These are phyloP conservation scores for Apocheima hispidaria DNA, from an alignment of 2,888 invertebrate genomes.

Conservation along the genomic window DNA sequence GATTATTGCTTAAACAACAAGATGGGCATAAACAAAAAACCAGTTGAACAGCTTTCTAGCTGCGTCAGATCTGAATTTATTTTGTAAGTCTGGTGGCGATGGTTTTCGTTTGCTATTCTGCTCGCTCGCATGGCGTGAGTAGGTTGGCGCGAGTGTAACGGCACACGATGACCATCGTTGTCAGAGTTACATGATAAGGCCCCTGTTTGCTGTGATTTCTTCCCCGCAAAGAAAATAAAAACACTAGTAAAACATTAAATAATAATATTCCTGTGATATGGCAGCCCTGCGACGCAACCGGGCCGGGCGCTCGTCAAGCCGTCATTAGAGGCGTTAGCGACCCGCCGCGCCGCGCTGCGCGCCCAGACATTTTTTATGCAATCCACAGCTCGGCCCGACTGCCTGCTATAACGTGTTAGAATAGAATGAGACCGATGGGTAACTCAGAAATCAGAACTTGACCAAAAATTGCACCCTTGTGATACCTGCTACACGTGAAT, in stretches of 20 bases:
- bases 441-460: not conserved
- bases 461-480: not conserved
- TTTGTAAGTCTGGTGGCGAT: too few relatives aligned
- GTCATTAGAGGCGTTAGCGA: conserved; percentile 84
- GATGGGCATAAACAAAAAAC: too few relatives aligned
- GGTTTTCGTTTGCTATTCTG: too few relatives aligned
- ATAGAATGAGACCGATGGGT: not conserved
- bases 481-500: not conserved
- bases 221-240: not conserved
- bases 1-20: too few relatives aligned
- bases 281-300: conserved; percentile 66
- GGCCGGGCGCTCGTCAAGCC: conserved; percentile 59
- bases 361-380: conserved; percentile 85
- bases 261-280: conserved; percentile 25
- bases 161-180: too few relatives aligned
- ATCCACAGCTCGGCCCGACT: conserved; percentile 64
- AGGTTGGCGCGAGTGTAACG: too few relatives aligned
- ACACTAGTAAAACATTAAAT: not conserved
- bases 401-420: conserved; percentile 58
- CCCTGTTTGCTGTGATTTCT: not conserved
- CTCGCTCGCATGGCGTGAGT: too few relatives aligned
- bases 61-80: too few relatives aligned
- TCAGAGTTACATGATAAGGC: too few relatives aligned
- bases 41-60: too few relatives aligned
- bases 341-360: conserved; percentile 70